Percentiles rank a stretch among this genome's conserved stretches.
phyloP scores from a whole-genome alignment of 2,797 vertebrate genomes.

The Phylloscopus collybita region DNA sequence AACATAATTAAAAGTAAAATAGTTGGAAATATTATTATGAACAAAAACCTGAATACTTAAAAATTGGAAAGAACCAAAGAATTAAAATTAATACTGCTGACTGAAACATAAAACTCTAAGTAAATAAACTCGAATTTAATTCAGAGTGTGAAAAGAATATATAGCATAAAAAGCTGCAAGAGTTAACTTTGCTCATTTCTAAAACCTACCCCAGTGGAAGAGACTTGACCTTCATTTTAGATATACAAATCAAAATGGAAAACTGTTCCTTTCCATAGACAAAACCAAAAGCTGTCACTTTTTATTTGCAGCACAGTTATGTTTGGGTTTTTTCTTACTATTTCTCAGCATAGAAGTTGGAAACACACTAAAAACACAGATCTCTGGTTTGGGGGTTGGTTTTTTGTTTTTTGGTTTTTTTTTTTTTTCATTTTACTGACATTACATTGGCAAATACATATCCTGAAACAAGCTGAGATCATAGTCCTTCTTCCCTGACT shows the following conservation, averaged over 20 bases:
- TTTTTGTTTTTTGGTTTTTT: not conserved
- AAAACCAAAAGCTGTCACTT: not conserved
- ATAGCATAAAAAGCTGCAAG: not conserved
- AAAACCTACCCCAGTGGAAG: not conserved
- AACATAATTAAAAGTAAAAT: conserved; percentile 48
- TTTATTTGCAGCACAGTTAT: not conserved
- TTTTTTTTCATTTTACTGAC: not conserved
- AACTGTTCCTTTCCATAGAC: not conserved
- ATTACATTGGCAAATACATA: not conserved
- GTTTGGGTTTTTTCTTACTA: not conserved
- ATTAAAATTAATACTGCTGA: conserved; percentile 4
- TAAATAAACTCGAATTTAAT: conserved; percentile 3
- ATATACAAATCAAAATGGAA: conserved; percentile 47
- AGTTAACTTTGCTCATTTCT: not conserved
- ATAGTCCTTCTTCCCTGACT: not conserved
- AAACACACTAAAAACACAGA: not conserved
- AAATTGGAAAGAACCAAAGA: not conserved
- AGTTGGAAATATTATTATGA: conserved; percentile 2
- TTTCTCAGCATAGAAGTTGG: not conserved
- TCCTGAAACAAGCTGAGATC: not conserved
- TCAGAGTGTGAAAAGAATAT: not conserved
- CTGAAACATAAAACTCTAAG: conserved; percentile 10
- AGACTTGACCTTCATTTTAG: not conserved
- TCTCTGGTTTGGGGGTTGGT: not conserved
- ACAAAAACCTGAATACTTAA: not conserved